A percentile compares a stretch with the other conserved stretches of the same genome.
Evolutionary conservation across 1,140 invertebrate species (phyloP).

Genomic region (Acyrthosiphon pisum): DNA sequence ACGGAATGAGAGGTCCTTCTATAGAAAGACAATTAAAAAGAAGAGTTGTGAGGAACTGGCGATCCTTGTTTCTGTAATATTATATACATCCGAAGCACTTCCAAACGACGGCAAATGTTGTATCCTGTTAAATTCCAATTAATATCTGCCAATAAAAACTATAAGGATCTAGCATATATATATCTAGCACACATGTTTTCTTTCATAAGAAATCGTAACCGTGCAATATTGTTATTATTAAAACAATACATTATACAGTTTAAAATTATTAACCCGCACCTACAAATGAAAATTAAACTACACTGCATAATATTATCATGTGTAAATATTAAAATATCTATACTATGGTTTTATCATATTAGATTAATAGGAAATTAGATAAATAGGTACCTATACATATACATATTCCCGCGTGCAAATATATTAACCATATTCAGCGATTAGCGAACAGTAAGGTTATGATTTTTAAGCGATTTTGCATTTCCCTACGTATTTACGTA

Average conservation of each 20-base stretch:
- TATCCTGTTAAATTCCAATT: conserved; percentile 2
- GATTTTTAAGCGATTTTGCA: not conserved
- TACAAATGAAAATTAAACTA: not conserved
- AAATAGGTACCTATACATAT: not conserved
- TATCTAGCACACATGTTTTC: not conserved
- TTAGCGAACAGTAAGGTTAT: not conserved
- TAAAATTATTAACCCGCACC: not conserved
- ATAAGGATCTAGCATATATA: not conserved
- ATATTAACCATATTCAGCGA: not conserved
- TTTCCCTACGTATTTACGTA: not conserved
- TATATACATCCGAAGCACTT: not conserved
- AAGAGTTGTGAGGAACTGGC: not conserved
- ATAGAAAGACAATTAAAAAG: not conserved
- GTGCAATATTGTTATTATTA: not conserved
- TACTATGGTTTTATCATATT: not conserved
- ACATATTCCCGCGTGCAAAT: too few species aligned
- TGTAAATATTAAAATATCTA: not conserved
- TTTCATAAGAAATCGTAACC: not conserved
- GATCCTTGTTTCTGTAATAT: not conserved
- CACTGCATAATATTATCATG: not conserved
- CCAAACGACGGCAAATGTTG: not conserved
- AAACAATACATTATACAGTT: not conserved
- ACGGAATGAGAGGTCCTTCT: not conserved
- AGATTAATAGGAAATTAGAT: not conserved
- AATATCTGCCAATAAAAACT: not conserved